Percentiles rank a stretch among this genome's conserved stretches.
These are phyloP conservation scores for Urosaurus nigricauda DNA, from an alignment of 2,797 vertebrate genomes.

Conservation along the genomic window DNA sequence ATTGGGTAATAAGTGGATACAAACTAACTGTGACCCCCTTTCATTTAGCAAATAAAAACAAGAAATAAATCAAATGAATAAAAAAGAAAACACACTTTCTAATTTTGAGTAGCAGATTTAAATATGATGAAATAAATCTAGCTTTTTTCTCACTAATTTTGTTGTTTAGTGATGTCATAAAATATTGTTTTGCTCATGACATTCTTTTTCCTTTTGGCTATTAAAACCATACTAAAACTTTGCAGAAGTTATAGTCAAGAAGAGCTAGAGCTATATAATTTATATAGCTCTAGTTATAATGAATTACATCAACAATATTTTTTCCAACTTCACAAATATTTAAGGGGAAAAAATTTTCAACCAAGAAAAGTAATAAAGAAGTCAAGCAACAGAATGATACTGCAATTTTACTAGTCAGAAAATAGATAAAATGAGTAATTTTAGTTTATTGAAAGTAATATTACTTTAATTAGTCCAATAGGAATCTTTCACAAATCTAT, in stretches of 20 bases:
- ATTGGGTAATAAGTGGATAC: no score
- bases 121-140: no score
- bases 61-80: no score
- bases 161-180: conserved; percentile 73
- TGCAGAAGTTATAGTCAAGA: no score
- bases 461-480: background rate
- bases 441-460: conserved; percentile 27
- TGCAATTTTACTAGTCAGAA: conserved; percentile 26
- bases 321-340: conserved; percentile 75
- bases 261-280: conserved; percentile 61
- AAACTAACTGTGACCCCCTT: no score
- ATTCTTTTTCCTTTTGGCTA: background rate
- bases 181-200: conserved; percentile 77
- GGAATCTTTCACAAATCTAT: background rate
- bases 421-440: background rate
- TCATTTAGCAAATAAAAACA: no score
- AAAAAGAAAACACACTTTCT: no score
- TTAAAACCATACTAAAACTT: no score
- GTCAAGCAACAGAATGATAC: conserved; percentile 47
- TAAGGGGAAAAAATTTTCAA: conserved; percentile 62
- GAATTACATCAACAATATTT: conserved; percentile 63
- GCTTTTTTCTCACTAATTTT: background rate
- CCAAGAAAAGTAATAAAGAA: conserved; percentile 50
- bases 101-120: no score
- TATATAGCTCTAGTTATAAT: no score